Percentiles rank a stretch among this genome's conserved stretches.
These are phyloP conservation scores for Probaryconus sp. DNA, from an alignment of 1,140 invertebrate species.

Conservation along the genomic window DNA sequence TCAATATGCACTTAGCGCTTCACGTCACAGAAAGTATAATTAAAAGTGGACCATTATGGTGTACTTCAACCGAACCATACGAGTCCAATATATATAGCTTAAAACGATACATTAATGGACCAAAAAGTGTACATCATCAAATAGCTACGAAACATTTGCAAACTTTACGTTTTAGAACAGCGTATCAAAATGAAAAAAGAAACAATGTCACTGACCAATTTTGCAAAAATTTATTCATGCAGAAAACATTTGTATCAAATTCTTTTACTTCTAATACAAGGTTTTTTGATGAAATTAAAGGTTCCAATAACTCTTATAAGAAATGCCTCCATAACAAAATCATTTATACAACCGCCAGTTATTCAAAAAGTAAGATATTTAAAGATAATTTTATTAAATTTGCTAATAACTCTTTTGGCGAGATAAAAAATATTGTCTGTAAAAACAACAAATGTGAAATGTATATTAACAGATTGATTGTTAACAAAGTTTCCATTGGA, in stretches of 20 bases:
- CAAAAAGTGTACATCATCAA: slow-evolving; percentile 26
- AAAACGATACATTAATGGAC: slow-evolving; percentile 23
- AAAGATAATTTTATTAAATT: slow-evolving; percentile 1
- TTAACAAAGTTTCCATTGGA: neutral
- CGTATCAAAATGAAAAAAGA: neutral
- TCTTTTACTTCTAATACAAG: slow-evolving; percentile 2
- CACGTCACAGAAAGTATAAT: slow-evolving; percentile 12
- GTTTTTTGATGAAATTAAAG: neutral
- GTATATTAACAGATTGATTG: neutral
- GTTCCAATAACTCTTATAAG: neutral
- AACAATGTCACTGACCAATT: neutral
- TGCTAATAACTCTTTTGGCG: neutral
- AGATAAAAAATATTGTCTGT: neutral
- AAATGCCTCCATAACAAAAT: slow-evolving; percentile 5
- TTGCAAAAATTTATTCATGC: no score
- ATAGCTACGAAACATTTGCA: slow-evolving; percentile 16
- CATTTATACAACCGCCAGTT: neutral
- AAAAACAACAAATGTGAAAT: neutral
- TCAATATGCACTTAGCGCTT: slow-evolving; percentile 28
- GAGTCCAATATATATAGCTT: slow-evolving; percentile 30
- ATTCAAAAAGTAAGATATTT: slow-evolving; percentile 2
- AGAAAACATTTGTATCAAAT: no score
- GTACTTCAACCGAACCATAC: slow-evolving; percentile 40
- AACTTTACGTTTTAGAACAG: neutral
- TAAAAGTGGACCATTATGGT: slow-evolving; percentile 37